These are phyloP conservation scores for Protodeltote pygarga DNA, from an alignment of 2,888 invertebrate genomes.

Conservation along the genomic window DNA sequence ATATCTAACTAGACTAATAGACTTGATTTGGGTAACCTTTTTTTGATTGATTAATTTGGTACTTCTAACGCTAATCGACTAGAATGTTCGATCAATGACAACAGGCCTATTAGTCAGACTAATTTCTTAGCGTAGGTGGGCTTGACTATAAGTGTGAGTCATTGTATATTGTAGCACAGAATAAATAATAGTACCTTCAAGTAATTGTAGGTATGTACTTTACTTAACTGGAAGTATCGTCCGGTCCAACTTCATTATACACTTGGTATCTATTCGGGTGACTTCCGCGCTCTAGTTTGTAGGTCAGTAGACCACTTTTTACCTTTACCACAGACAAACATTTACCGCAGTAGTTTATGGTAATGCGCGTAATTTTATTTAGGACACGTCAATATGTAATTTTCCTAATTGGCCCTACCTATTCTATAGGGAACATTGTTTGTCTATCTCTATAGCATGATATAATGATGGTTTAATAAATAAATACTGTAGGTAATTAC, in stretches of 20 bases:
- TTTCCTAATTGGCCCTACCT: conserved; percentile 9
- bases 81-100: conserved; percentile 19
- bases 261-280: conserved; percentile 16
- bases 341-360: conserved; percentile 1
- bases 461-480: not conserved
- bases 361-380: too few species aligned
- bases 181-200: too few species aligned
- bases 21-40: too few species aligned
- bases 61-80: conserved; percentile 4
- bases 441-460: conserved; percentile 2
- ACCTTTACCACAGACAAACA: too few species aligned
- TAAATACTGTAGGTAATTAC: conserved; percentile 8
- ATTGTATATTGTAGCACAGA: too few species aligned
- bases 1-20: too few species aligned
- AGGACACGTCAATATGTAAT: too few species aligned
- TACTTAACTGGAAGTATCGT: too few species aligned
- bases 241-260: conserved; percentile 25
- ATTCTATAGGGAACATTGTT: conserved; percentile 20
- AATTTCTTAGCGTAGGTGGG: conserved; percentile 24
- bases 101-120: conserved; percentile 18
- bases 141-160: too few species aligned
- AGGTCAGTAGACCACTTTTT: too few species aligned
- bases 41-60: too few species aligned
- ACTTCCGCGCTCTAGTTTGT: not conserved
- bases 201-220: too few species aligned